Evolutionary conservation across 2,797 vertebrate species (phyloP).

Genomic region (Catostomus latipinnis): DNA sequence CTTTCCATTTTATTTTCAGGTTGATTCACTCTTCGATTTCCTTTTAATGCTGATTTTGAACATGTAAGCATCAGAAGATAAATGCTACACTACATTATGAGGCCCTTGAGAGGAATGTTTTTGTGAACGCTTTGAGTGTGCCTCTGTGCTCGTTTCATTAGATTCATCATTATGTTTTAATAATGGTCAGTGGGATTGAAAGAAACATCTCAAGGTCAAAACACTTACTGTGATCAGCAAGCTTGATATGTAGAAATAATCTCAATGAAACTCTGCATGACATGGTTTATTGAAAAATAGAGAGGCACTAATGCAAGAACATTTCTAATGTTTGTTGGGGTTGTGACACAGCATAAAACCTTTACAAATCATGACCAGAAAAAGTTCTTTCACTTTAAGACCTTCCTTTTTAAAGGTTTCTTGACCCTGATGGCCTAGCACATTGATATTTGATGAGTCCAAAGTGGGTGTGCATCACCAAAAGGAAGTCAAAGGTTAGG

Average conservation of each 20-base stretch:
- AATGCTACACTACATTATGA: background rate
- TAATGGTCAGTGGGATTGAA: constrained; percentile 24
- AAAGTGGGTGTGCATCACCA: background rate
- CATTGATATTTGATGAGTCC: background rate
- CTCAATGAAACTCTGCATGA: constrained; percentile 43
- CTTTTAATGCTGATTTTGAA: background rate
- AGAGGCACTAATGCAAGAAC: background rate
- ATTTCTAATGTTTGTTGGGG: background rate
- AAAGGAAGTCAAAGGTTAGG: background rate
- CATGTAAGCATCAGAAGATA: background rate
- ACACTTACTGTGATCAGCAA: constrained; percentile 47
- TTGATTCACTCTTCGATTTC: constrained; percentile 1
- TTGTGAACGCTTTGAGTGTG: background rate
- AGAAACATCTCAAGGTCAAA: constrained; percentile 42
- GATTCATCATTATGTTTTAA: constrained; percentile 10
- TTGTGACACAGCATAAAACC: background rate
- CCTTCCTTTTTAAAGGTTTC: background rate
- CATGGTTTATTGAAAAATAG: constrained; percentile 20
- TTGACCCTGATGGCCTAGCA: background rate
- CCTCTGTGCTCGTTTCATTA: background rate
- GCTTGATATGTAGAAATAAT: constrained; percentile 28
- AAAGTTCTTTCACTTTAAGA: background rate
- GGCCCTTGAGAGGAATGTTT: constrained; percentile 1
- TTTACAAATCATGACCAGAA: background rate
- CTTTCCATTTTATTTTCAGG: background rate